Percentiles rank a stretch among this genome's conserved stretches.
phyloP scores from a whole-genome alignment of 2,113 vertebrate species.

The Turnix velox region DNA sequence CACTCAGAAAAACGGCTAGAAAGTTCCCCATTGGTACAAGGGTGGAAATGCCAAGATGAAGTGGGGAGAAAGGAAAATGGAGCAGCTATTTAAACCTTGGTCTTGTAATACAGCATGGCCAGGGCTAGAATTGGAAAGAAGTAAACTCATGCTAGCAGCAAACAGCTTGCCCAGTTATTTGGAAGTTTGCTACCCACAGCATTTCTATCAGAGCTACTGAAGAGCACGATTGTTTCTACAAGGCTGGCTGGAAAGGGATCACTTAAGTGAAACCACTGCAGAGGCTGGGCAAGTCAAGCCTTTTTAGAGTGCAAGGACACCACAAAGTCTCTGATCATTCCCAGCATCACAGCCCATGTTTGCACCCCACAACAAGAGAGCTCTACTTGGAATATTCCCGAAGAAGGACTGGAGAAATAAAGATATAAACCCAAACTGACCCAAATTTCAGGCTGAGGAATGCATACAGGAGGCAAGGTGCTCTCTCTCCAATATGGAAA shows the following conservation, averaged over 20 bases:
- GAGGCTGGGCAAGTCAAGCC: not conserved
- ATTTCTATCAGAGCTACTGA: not conserved
- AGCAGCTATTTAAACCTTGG: not conserved
- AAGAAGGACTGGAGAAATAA: not conserved
- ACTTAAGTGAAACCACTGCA: not conserved
- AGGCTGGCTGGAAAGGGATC: not conserved
- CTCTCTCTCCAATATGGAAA: not conserved
- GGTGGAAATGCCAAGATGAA: not conserved
- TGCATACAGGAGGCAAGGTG: not conserved
- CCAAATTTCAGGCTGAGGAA: not conserved
- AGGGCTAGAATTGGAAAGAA: not conserved
- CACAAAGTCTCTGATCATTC: accelerated
- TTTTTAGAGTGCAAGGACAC: no score
- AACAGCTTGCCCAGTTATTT: not conserved
- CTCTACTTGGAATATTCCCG: not conserved
- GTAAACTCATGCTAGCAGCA: not conserved
- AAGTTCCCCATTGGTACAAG: accelerated
- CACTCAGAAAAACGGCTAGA: not conserved
- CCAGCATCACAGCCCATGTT: not conserved
- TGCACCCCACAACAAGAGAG: not conserved
- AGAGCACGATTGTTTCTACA: not conserved
- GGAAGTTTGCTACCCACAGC: not conserved
- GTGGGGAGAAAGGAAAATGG: not conserved
- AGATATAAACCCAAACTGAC: not conserved
- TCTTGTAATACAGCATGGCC: not conserved